A percentile compares a stretch with the other conserved stretches of the same genome.
phyloP scores from a whole-genome alignment of 2,888 invertebrate species.

The Hydroisotoma schaefferi region DNA sequence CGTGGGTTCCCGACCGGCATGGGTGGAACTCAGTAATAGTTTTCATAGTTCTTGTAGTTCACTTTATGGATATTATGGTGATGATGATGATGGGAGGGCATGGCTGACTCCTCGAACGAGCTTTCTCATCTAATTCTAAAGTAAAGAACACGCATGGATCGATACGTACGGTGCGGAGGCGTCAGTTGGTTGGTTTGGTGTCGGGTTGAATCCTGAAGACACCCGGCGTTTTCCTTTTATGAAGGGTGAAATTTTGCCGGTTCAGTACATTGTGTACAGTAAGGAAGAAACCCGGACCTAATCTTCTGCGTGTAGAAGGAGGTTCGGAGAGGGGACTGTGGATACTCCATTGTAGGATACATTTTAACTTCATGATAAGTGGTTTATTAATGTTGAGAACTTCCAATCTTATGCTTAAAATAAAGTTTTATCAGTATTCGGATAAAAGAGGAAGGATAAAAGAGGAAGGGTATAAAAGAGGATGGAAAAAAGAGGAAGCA shows the following conservation, averaged over 20 bases:
- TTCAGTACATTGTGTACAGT: neutral
- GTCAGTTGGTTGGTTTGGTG: neutral
- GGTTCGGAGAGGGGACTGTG: neutral
- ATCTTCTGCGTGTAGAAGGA: neutral
- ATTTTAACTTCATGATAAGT: neutral
- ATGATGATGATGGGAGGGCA: too few relatives aligned
- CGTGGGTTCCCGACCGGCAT: too few relatives aligned
- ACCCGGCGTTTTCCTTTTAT: neutral
- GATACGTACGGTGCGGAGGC: slow-evolving; percentile 13
- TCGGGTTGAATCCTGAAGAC: neutral
- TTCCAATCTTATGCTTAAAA: too few relatives aligned
- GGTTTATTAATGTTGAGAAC: too few relatives aligned
- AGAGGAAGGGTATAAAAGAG: too few relatives aligned
- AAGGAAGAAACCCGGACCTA: neutral
- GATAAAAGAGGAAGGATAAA: too few relatives aligned
- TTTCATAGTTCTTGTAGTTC: too few relatives aligned
- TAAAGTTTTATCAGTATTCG: too few relatives aligned
- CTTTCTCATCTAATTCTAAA: slow-evolving; percentile 12
- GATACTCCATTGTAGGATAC: neutral
- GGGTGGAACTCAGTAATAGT: too few relatives aligned
- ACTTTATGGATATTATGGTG: too few relatives aligned
- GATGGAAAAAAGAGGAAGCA: too few relatives aligned
- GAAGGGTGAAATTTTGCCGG: neutral
- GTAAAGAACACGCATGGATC: slow-evolving; percentile 16
- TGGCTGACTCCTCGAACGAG: slow-evolving; percentile 12